phyloP scores from a whole-genome alignment of 1,140 invertebrate species.

The Nixonia krombeini region DNA sequence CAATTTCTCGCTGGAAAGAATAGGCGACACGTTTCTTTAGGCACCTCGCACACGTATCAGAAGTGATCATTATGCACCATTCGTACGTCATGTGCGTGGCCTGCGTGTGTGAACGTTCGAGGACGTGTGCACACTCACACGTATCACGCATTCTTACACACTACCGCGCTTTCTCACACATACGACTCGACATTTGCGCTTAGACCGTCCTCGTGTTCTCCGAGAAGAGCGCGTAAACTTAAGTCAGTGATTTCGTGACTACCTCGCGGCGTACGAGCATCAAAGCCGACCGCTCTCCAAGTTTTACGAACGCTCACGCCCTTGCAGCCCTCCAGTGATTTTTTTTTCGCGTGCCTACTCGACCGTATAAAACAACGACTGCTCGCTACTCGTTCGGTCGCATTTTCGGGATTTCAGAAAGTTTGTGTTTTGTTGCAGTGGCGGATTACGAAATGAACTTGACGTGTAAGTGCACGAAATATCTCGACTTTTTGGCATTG shows the following conservation, averaged over 20 bases:
- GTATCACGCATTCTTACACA: constrained; percentile 22
- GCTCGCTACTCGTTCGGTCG: not conserved
- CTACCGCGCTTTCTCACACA: no score
- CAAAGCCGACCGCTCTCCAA: constrained; percentile 6
- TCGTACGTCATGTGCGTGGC: constrained; percentile 29
- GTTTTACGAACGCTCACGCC: constrained; percentile 1
- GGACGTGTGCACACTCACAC: constrained; percentile 34
- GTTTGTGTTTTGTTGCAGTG: no score
- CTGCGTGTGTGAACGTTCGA: constrained; percentile 39
- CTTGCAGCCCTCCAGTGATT: not conserved
- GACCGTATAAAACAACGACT: constrained; percentile 5
- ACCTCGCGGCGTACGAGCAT: constrained; percentile 20
- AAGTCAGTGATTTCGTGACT: constrained; percentile 43
- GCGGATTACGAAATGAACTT: no score
- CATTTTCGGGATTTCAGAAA: no score
- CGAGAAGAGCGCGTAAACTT: constrained; percentile 43
- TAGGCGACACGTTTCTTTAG: constrained; percentile 34
- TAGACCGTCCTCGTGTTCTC: constrained; percentile 2
- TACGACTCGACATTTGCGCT: constrained; percentile 6
- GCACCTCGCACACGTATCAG: constrained; percentile 33
- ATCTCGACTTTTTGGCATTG: no score
- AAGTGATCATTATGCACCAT: constrained; percentile 41
- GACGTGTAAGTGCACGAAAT: no score
- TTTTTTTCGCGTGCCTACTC: no score
- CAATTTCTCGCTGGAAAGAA: constrained; percentile 33